Percentiles rank a stretch among this genome's conserved stretches.
These are phyloP conservation scores for Smithornis capensis DNA, from an alignment of 2,113 vertebrate species.

Conservation along the genomic window DNA sequence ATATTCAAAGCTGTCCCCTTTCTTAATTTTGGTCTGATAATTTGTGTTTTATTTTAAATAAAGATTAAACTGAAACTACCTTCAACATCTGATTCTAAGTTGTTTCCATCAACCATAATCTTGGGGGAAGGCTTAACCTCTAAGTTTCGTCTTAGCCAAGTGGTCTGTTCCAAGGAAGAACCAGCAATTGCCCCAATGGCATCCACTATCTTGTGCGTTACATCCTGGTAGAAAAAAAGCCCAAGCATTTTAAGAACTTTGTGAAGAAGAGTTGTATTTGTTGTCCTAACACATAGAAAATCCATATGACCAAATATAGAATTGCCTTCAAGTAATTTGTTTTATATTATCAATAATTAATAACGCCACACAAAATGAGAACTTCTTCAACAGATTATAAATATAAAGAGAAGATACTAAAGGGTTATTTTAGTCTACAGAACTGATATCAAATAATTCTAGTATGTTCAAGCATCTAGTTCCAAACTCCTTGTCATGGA, in stretches of 20 bases:
- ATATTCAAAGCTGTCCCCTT: background rate
- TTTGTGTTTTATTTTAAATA: background rate
- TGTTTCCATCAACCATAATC: constrained; percentile 91
- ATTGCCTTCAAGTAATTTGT: background rate
- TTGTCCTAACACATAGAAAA: background rate
- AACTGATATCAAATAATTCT: background rate
- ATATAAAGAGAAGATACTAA: background rate
- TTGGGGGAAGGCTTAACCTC: constrained; percentile 97
- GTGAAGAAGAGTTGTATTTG: background rate
- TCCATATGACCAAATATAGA: background rate
- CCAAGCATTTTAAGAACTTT: background rate
- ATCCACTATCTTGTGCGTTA: constrained; percentile 97
- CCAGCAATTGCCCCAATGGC: constrained; percentile 94
- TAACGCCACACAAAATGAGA: background rate
- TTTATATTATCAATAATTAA: background rate
- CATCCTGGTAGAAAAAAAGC: constrained; percentile 77
- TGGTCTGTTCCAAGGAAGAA: constrained; percentile 97
- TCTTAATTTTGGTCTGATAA: background rate
- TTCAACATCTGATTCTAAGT: constrained; percentile 91
- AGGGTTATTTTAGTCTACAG: background rate
- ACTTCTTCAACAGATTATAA: background rate
- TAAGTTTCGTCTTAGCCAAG: constrained; percentile 94
- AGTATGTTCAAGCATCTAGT: background rate
- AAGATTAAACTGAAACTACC: constrained; percentile 68
- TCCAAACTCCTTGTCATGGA: background rate